These are phyloP conservation scores for Drosophila pegasa DNA, from an alignment of 2,888 invertebrate genomes.

Conservation along the genomic window DNA sequence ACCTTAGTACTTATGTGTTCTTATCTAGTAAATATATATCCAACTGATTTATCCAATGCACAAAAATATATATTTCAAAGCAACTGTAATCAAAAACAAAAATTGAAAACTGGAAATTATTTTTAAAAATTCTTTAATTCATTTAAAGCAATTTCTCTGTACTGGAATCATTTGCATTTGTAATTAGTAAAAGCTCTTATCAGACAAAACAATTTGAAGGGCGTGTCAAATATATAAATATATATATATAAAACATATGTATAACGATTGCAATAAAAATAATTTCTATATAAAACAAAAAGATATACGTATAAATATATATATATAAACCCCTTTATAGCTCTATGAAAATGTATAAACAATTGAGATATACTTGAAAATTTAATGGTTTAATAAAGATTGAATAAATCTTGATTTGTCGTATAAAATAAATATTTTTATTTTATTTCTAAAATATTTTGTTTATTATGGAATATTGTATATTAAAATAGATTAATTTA, in stretches of 20 bases:
- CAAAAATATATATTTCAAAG: conserved; percentile 39
- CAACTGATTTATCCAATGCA: conserved; percentile 42
- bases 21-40: conserved; percentile 31
- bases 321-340: conserved; percentile 7
- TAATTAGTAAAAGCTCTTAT: conserved; percentile 30
- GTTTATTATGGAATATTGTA: no score
- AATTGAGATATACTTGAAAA: conserved; percentile 25
- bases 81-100: conserved; percentile 46
- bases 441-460: not conserved
- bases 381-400: conserved; percentile 38
- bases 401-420: conserved; percentile 17
- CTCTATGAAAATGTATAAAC: conserved; percentile 22
- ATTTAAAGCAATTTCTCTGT: conserved; percentile 9
- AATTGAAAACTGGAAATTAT: conserved; percentile 11
- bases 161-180: conserved; percentile 34
- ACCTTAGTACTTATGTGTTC: conserved; percentile 41
- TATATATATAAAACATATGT: conserved; percentile 34
- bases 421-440: not conserved
- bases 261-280: conserved; percentile 54
- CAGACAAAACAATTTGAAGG: conserved; percentile 22
- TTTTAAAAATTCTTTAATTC: conserved; percentile 6
- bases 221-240: conserved; percentile 9
- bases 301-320: conserved; percentile 16
- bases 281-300: conserved; percentile 29
- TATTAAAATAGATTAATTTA: no score